Evolutionary conservation across 2,888 invertebrate genomes (phyloP), one percentile per base, ranked within the genome.

Genomic region (Hedychridium roseum): DNA sequence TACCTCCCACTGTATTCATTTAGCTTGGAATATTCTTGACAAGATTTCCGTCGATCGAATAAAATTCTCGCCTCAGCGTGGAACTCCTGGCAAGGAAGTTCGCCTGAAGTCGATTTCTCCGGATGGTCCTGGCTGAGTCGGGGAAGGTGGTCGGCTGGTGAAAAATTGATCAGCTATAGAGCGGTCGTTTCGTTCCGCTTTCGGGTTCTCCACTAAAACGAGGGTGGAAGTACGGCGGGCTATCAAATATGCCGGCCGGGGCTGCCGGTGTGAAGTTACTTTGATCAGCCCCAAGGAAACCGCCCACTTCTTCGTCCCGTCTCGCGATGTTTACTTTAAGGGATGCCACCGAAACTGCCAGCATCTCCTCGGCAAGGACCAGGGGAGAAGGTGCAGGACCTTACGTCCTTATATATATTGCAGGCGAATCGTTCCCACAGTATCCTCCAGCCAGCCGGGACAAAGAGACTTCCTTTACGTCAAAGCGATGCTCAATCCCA

Each of bases 241-340:
- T 71, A 73, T 73, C 71, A 70, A 72, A 73, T 74, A 74, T 71
- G 68, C 66, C 68, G 73, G 73, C 71, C 54, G 66, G 54, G 74
- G 74, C n/a, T n/a, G n/a, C n/a, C n/a, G n/a, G 73, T 74, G 74
- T 70, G 68, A 73, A 70, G 69, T 68, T 71, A 72, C 74, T 74
- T 74, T 74, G 74, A 74, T 74, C 74, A 70, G 64, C 64, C 67
- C 61, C 59, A 57, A 64, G 66, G 31, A 63, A 60, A 51, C 57
- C 57, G 50, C 61, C 56, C 52, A 52, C 35, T 44, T 32, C 35
- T 36, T 43, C 45, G 54, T 46, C 53, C 57, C 57, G 65, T 57
- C 50, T 36, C 37, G 30, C 53, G 60, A 60, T 74, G 67, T 74
- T 74, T 73, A 72, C 72, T 68, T 63, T 73, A 66, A 73, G 73